phyloP scores from a whole-genome alignment of 2,797 vertebrate species.

The Leptoclinus maculatus region DNA sequence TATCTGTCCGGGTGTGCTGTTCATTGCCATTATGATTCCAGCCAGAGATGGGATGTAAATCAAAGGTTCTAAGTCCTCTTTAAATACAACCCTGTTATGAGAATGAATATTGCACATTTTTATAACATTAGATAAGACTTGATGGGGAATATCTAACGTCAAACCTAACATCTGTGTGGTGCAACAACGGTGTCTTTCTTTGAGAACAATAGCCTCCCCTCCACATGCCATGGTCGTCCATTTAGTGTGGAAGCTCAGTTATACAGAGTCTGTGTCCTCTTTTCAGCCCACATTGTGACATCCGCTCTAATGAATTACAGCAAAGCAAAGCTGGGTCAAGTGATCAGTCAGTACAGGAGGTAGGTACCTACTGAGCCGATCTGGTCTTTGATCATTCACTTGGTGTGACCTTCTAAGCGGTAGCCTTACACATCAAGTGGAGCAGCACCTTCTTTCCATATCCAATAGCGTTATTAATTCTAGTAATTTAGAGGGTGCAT shows the following conservation, averaged over 20 bases:
- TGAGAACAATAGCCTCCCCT: not conserved
- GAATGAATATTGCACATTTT: not conserved
- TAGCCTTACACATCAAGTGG: not conserved
- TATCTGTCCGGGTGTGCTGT: not conserved
- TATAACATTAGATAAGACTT: not conserved
- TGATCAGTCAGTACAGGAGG: slow-evolving; percentile 2
- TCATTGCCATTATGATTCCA: not conserved
- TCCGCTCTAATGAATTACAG: slow-evolving; percentile 4
- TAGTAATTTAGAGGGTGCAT: not conserved
- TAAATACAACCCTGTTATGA: not conserved
- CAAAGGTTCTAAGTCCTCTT: not conserved
- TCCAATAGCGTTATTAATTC: not conserved
- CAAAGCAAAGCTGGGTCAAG: slow-evolving; percentile 9
- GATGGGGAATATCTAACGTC: slow-evolving; percentile 1
- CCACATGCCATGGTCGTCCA: not conserved
- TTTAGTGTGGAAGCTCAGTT: not conserved
- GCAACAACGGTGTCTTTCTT: not conserved
- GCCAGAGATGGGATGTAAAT: not conserved
- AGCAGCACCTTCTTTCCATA: not conserved
- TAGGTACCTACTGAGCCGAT: slow-evolving; percentile 2
- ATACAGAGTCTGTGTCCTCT: not conserved
- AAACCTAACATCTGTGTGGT: not conserved
- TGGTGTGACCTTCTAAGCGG: not conserved
- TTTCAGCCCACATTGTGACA: not conserved
- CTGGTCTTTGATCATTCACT: slow-evolving; percentile 11